Evolutionary conservation across 2,888 invertebrate species (phyloP), one percentile per base, ranked within the genome.

Genomic region (Cataglyphis cursor): DNA sequence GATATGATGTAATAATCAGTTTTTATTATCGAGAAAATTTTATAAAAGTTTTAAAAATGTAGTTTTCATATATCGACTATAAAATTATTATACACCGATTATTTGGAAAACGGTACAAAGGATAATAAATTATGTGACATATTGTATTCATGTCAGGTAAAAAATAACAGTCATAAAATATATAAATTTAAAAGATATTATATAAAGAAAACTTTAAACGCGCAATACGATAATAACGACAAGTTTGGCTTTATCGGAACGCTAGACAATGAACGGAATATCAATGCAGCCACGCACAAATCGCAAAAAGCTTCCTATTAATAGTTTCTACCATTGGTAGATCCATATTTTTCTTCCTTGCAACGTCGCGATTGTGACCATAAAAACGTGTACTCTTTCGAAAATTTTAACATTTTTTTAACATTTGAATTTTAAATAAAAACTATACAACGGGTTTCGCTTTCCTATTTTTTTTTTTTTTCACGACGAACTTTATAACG

Each of bases 291-390:
- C 38, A 24, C 51, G 51, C 24, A n/a, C 24, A 21, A 12, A 31
- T 28, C 68, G 41, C 76, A 66, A 76, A 76, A 41, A 57, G n/a
- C 24, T 66, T 57, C 65, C 65, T 80, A 73, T 48, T 35, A 15
- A 59, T 15, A 59, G 5, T 78, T 66, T 54, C 10, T 65, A 6
- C 66, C 57, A 66, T 9, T 57, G 21, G 0, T 15, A n/a, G n/a
- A 54, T 24, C n/a, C 51, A 28, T 28, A 41, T 57, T 28, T 66
- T 76, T 76, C 57, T 76, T 28, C 38, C 12, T 64, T 8, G 21
- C 15, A n/a, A 28, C 15, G 9, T 35, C 48, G 48, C 38, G 64
- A 75, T 64, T 54, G 41, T 54, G 21, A 9, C 15, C 61, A n/a
- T 21, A 15, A 9, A 44, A 4, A 21, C n/a, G 44, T 15, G 5